Percentiles rank a stretch among this genome's conserved stretches.
Conservation (phyloP, 1,140 invertebrate species). For the Drosophila mauritiana region DNA sequence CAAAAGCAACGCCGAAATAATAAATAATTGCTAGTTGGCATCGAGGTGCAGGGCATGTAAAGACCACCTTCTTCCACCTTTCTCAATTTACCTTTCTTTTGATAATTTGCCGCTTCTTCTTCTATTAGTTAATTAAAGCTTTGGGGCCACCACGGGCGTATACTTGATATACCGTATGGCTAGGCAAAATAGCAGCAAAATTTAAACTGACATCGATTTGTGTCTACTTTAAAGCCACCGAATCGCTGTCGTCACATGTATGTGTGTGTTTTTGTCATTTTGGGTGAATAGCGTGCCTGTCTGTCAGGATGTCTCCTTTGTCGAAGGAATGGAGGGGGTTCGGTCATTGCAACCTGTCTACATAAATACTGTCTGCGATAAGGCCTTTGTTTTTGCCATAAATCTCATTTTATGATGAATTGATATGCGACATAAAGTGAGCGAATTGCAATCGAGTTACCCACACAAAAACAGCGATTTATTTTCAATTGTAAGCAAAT, state of each 20-base stretch:
- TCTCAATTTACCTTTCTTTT: slow-evolving; percentile 29
- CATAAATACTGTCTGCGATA: slow-evolving; percentile 84
- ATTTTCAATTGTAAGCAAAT: slow-evolving; percentile 44
- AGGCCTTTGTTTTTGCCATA: slow-evolving; percentile 84
- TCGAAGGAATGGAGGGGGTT: not conserved
- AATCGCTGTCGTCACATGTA: slow-evolving; percentile 1
- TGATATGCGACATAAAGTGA: slow-evolving; percentile 60
- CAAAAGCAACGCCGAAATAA: slow-evolving; percentile 81
- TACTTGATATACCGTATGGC: slow-evolving; percentile 41
- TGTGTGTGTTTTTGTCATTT: slow-evolving; percentile 62
- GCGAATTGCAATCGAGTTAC: slow-evolving; percentile 40
- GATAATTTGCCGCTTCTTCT: slow-evolving; percentile 26
- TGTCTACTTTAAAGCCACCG: slow-evolving; percentile 49
- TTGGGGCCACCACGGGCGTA: slow-evolving; percentile 52
- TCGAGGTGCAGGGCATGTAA: slow-evolving; percentile 64
- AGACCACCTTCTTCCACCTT: not conserved
- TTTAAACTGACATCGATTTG: slow-evolving; percentile 65
- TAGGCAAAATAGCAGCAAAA: slow-evolving; percentile 32
- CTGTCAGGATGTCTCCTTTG: slow-evolving; percentile 39
- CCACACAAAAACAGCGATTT: slow-evolving; percentile 27
- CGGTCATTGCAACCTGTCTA: slow-evolving; percentile 72
- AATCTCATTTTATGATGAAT: slow-evolving; percentile 85
- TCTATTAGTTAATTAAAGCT: slow-evolving; percentile 73
- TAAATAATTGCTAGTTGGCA: slow-evolving; percentile 81
- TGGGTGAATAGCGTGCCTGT: slow-evolving; percentile 66